Evolutionary conservation across 2,113 vertebrate species (phyloP), one percentile per base, ranked within the genome.

Genomic region (Indicator maculatus): DNA sequence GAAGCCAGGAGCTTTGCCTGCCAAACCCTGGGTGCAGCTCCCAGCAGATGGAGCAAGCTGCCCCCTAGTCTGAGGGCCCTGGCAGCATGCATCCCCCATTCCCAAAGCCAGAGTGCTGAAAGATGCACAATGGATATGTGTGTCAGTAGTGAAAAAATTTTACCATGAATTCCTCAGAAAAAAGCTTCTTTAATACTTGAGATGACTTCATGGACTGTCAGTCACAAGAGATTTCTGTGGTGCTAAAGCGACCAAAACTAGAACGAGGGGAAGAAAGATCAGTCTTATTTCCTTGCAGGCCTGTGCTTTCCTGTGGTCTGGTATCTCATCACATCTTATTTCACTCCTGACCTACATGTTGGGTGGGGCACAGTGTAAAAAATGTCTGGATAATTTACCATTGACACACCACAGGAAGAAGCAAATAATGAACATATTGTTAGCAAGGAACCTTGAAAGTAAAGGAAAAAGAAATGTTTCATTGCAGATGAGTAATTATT

Each of bases 61-160:
- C 4, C 9, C 16, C 39, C 16, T 2, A 2, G 9, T 36, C 26
- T 65, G 33, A 72, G 23, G 81, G 10, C 28, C 28, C 21, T 9
- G 4, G 9, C 1, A 0, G 6, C 16, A 12, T 69, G 31, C 0
- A 0, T 13, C 23, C 24, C 7, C 6, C 2, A 0, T 38, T 39
- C 30, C 19, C 39, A 38, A 31, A 72, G 81, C 31, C 15, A 33
- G n/a, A 70, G 17, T 2, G 55, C 38, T 86, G 39, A 64, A 76
- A 44, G 28, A 61, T 21, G 45, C 12, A 14, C 61, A 50, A 8
- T 18, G 31, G 53, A 38, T 59, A 12, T 0, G 0, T 36, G 17
- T 66, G n/a, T 80, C 38, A 66, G 59, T 28, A 60, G 19, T 60
- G 63, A 9, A 7, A 53, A 44, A 1, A 0, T 7, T 74, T 44